A percentile compares a stretch with the other conserved stretches of the same genome.
Conservation (phyloP, 1,140 invertebrate species). For the Epicauta chinensis region DNA sequence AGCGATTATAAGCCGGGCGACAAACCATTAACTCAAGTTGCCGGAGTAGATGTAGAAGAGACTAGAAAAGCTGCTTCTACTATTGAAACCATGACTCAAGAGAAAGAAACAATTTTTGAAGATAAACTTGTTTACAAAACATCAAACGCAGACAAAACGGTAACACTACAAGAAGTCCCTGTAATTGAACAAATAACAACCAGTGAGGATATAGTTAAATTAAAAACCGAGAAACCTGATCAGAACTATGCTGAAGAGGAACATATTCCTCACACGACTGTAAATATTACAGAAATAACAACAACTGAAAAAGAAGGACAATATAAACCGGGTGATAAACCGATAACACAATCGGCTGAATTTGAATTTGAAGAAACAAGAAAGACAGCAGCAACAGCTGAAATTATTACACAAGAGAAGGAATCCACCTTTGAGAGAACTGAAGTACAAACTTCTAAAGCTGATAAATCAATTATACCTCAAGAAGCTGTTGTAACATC, state of each 20-base stretch:
- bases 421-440: constrained; percentile 34
- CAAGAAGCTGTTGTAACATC: neutral
- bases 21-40: constrained; percentile 6
- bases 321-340: constrained; percentile 37
- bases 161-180: constrained; percentile 11
- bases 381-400: constrained; percentile 43
- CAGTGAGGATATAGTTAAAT: constrained; percentile 12
- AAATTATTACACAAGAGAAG: constrained; percentile 43
- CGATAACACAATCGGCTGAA: constrained; percentile 36
- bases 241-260: constrained; percentile 23
- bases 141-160: constrained; percentile 8
- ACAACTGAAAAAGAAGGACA: constrained; percentile 41
- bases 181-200: constrained; percentile 9
- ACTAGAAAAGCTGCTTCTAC: constrained; percentile 19
- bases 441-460: constrained; percentile 23
- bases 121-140: neutral
- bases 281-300: constrained; percentile 41
- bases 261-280: constrained; percentile 41
- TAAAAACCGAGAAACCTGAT: constrained; percentile 33
- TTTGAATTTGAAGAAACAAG: constrained; percentile 40
- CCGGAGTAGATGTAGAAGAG: constrained; percentile 7
- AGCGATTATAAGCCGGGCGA: constrained; percentile 6
- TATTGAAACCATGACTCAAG: constrained; percentile 30
- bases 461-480: constrained; percentile 3
- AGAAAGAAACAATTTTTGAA: constrained; percentile 11